Evolutionary conservation across 2,888 invertebrate genomes (phyloP), one percentile per base, ranked within the genome.

Genomic region (Strigamia crassipes): DNA sequence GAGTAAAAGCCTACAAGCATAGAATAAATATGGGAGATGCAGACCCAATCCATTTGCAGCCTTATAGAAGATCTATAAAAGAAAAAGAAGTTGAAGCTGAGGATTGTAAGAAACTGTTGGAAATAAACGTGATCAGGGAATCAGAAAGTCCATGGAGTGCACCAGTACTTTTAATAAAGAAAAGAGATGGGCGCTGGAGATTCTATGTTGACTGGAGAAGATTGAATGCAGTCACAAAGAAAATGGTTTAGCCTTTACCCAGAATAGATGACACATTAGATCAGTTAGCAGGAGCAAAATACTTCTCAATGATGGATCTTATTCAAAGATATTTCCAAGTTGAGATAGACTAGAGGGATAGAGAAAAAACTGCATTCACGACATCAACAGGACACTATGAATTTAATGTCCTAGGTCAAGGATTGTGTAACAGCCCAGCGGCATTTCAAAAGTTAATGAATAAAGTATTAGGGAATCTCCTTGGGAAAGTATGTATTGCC

Each of bases 401-500:
- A n/a, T 61, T 61, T 61, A 61, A 61, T 18, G 61, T 61, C 9
- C 18, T 61, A 61, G 15, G 61, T 5, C 61, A 38, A 15, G 78
- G 78, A 9, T n/a, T 78, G 8, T 23, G 41, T 18, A 78, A 78
- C 12, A 13, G 21, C 10, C 34, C 78, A 15, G 27, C 78, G 4
- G 41, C 78, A 15, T 78, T 78, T 27, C 78, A 78, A 31, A 78
- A 61, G 21, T 34, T 34, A 34, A 34, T n/a, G n/a, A n/a, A n/a
- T n/a, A n/a, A n/a, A n/a, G n/a, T n/a, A n/a, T n/a, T n/a, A n/a
- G n/a, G n/a, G n/a, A 15, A 18, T 15, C 10, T 61, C 1, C 18
- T 61, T 18, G 61, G 61, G 3, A 61, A 10, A 61, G 61, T 18
- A 21, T 21, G 21, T 61, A 15, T 61, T 18, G 61, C 61, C 2